Evolutionary conservation across 2,888 invertebrate species (phyloP).

Genomic region (Cosmia trapezina): DNA sequence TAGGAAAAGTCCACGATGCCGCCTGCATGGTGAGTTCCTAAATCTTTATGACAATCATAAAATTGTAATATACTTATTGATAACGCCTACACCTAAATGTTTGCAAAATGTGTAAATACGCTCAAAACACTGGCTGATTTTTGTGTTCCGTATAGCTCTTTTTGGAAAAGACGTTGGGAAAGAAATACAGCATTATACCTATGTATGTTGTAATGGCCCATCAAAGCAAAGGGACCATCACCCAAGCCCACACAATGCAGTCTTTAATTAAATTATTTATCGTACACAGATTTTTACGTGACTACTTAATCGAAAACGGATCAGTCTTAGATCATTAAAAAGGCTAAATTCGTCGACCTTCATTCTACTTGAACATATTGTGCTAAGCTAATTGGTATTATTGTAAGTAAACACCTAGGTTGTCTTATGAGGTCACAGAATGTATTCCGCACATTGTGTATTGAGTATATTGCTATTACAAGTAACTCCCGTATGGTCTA

Average conservation of each 20-base stretch:
- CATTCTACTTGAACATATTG: slow-evolving; percentile 9
- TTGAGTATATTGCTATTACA: accelerated
- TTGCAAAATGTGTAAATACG: slow-evolving; percentile 55
- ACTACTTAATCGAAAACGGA: background rate
- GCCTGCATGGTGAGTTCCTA: slow-evolving; percentile 98
- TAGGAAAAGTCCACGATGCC: slow-evolving; percentile 99
- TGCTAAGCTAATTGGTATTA: slow-evolving; percentile 12
- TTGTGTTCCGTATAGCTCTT: slow-evolving; percentile 10
- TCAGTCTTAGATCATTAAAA: slow-evolving; percentile 6
- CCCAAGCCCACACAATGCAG: background rate
- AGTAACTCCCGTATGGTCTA: slow-evolving; percentile 91
- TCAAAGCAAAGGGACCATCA: too few species aligned
- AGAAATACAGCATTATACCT: too few species aligned
- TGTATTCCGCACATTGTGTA: slow-evolving; percentile 41
- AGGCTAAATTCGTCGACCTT: slow-evolving; percentile 8
- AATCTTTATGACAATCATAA: background rate
- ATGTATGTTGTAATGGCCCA: background rate
- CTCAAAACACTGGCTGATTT: slow-evolving; percentile 39
- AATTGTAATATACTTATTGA: slow-evolving; percentile 22
- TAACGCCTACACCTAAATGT: slow-evolving; percentile 43
- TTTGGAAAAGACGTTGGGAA: background rate
- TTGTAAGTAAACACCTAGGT: slow-evolving; percentile 10
- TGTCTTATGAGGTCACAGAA: slow-evolving; percentile 34
- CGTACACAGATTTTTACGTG: background rate
- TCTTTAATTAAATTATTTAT: background rate